Percentiles rank a stretch among this genome's conserved stretches.
These are phyloP conservation scores for Macaca nemestrina DNA, from an alignment of 2,113 vertebrate species.

Conservation along the genomic window DNA sequence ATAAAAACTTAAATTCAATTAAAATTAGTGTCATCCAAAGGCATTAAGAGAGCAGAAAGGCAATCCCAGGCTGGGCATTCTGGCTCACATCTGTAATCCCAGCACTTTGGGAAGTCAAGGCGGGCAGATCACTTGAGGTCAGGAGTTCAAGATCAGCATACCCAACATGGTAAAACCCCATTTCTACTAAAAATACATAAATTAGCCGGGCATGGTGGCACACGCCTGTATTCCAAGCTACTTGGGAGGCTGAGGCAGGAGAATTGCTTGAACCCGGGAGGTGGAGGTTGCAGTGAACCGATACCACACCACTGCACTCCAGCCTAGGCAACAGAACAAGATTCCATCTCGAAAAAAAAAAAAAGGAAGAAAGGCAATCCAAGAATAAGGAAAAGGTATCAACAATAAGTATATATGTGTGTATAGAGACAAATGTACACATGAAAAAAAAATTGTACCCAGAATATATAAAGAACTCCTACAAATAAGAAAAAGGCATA, in stretches of 20 bases:
- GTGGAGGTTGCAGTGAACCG: no score
- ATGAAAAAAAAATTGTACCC: neutral
- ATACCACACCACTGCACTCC: no score
- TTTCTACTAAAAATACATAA: no score
- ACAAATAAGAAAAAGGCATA: neutral
- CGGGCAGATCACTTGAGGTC: neutral
- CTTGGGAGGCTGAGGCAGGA: no score
- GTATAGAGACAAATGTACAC: neutral
- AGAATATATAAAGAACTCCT: neutral
- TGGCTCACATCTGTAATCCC: neutral
- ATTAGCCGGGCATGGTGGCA: no score
- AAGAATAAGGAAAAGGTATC: neutral
- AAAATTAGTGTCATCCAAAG: neutral
- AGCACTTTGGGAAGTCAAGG: neutral
- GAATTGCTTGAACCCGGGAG: no score
- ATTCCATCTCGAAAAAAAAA: neutral
- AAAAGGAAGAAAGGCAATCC: neutral
- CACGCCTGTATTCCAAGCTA: no score
- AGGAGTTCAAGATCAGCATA: neutral
- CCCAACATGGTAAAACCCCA: no score
- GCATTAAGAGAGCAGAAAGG: neutral
- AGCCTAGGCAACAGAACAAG: neutral
- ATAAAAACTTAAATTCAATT: neutral
- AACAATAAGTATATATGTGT: neutral
- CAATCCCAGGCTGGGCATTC: neutral